phyloP scores from a whole-genome alignment of 2,888 invertebrate species.

The Acrobasis repandana region DNA sequence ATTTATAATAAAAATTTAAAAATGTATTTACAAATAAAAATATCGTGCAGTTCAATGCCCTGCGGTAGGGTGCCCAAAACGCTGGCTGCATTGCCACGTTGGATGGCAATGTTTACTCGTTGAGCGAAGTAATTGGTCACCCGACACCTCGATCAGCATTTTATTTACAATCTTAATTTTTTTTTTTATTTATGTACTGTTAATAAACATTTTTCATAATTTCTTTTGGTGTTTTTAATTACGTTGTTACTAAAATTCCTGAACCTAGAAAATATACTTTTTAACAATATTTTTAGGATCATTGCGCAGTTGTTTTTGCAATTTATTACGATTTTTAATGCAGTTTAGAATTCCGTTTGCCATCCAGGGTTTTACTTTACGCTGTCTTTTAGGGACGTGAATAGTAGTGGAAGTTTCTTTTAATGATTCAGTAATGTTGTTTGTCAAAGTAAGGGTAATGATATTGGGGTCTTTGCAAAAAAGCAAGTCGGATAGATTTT shows the following conservation, averaged over 20 bases:
- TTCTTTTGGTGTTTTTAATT: constrained; percentile 20
- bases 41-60: no score
- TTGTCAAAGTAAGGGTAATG: not conserved
- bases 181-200: no score
- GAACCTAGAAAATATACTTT: not conserved
- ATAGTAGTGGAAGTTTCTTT: constrained; percentile 10
- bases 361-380: constrained; percentile 27
- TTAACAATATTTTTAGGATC: constrained; percentile 22
- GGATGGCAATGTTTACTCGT: no score
- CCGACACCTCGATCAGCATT: no score
- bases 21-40: no score
- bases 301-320: constrained; percentile 18
- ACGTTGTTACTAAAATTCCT: constrained; percentile 22
- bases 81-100: no score
- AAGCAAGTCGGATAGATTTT: not conserved
- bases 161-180: no score
- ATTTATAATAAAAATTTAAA: no score
- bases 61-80: no score
- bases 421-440: constrained; percentile 11
- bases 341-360: constrained; percentile 23
- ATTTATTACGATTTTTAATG: constrained; percentile 25
- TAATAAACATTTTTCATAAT: constrained; percentile 24
- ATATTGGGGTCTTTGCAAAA: not conserved
- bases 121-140: no score
- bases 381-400: constrained; percentile 18